Percentiles rank a stretch among this genome's conserved stretches.
Evolutionary conservation across 2,797 vertebrate species (phyloP).

Genomic region (Liasis olivaceus): DNA sequence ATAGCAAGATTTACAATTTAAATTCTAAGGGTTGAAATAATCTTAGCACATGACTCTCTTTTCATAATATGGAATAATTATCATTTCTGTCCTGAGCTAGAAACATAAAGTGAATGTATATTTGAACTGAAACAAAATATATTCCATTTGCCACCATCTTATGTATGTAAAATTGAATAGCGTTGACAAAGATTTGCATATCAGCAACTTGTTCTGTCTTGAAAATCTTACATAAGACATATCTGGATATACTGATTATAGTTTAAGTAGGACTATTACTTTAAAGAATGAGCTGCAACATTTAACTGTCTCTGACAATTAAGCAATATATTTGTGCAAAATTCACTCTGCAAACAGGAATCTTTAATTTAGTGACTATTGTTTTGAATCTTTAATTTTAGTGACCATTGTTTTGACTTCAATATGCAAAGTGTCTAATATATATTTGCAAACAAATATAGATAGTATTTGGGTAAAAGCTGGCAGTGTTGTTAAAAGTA

Average conservation of each 20-base stretch:
- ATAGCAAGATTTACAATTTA: background rate
- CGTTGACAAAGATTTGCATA: background rate
- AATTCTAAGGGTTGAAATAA: background rate
- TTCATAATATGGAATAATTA: background rate
- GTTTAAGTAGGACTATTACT: background rate
- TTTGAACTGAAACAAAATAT: background rate
- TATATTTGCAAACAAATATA: background rate
- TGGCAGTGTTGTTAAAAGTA: background rate
- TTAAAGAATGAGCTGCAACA: background rate
- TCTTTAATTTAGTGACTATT: constrained; percentile 5
- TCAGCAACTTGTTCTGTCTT: background rate
- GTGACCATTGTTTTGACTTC: background rate
- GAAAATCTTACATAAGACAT: constrained; percentile 7
- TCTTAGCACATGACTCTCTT: background rate
- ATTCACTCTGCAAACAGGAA: background rate
- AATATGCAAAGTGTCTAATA: background rate
- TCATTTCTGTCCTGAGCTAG: constrained; percentile 22
- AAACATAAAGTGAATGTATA: background rate
- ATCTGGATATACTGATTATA: background rate
- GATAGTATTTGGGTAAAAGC: background rate
- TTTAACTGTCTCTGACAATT: background rate
- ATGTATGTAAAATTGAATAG: background rate
- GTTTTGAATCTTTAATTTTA: constrained; percentile 29
- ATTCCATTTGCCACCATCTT: background rate
- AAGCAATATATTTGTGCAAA: background rate